These are phyloP conservation scores for Trichechus manatus DNA, from an alignment of 2,113 vertebrate species.

Conservation along the genomic window DNA sequence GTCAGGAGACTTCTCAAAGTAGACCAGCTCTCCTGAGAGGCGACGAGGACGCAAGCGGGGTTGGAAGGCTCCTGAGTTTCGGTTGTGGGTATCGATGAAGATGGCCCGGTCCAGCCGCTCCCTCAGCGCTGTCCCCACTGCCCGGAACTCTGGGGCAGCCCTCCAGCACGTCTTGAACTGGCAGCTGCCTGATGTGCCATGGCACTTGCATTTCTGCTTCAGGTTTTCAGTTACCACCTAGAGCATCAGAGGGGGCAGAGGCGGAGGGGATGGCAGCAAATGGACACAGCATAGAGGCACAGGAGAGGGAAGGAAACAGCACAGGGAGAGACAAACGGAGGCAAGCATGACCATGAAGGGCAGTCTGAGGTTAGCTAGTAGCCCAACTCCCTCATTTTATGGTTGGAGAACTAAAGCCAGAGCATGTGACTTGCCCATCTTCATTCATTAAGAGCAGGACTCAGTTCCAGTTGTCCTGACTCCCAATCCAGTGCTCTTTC, in stretches of 20 bases:
- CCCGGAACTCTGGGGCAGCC: constrained; percentile 93
- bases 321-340: neutral
- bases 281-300: neutral
- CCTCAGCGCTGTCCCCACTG: constrained; percentile 91
- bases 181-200: constrained; percentile 96
- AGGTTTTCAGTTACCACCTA: constrained; percentile 95
- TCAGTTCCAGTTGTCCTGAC: neutral
- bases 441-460: neutral
- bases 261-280: neutral
- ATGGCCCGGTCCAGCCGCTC: constrained; percentile 91
- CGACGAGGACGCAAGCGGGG: constrained; percentile 88
- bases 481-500: constrained; percentile 46
- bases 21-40: constrained; percentile 93
- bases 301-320: neutral
- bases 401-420: neutral
- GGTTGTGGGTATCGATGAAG: constrained; percentile 95
- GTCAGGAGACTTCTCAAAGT: constrained; percentile 95
- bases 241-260: neutral
- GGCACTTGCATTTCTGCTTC: constrained; percentile 95
- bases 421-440: neutral
- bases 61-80: constrained; percentile 94
- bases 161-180: constrained; percentile 97
- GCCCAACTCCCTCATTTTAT: neutral
- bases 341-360: neutral
- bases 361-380: neutral